Evolutionary conservation across 2,888 invertebrate species (phyloP).

Genomic region (Amaurobius ferox): DNA sequence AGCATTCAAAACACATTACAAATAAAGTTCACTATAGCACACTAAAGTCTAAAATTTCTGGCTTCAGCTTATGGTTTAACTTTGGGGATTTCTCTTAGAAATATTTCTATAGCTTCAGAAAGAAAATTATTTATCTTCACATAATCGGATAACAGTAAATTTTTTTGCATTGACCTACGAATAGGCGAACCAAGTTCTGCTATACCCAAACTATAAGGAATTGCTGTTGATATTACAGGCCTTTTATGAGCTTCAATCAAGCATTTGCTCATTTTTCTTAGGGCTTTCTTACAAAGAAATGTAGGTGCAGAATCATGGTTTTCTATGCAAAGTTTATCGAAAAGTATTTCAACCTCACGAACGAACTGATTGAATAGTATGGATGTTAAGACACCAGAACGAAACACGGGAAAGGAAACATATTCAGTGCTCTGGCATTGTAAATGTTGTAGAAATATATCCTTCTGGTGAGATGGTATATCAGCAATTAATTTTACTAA

Average conservation of each 20-base stretch:
- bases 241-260: slow-evolving; percentile 43
- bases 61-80: not conserved
- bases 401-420: slow-evolving; percentile 72
- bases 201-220: slow-evolving; percentile 26
- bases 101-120: slow-evolving; percentile 65
- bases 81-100: slow-evolving; percentile 62
- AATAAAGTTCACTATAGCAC: too few species aligned
- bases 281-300: slow-evolving; percentile 50
- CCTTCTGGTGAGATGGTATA: slow-evolving; percentile 52
- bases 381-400: slow-evolving; percentile 67
- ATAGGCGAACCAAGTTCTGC: slow-evolving; percentile 40
- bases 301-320: slow-evolving; percentile 52
- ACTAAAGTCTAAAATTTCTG: too few species aligned
- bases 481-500: slow-evolving; percentile 65
- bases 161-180: slow-evolving; percentile 27
- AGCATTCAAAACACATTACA: too few species aligned
- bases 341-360: slow-evolving; percentile 53
- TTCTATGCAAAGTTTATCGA: slow-evolving; percentile 49
- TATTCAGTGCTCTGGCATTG: slow-evolving; percentile 72
- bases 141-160: slow-evolving; percentile 38
- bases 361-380: slow-evolving; percentile 69
- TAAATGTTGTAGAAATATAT: slow-evolving; percentile 66
- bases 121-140: slow-evolving; percentile 58
- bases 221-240: slow-evolving; percentile 5
- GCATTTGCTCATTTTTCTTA: slow-evolving; percentile 59